These are phyloP conservation scores for Grus americana DNA, from an alignment of 2,113 vertebrate species.

Conservation along the genomic window DNA sequence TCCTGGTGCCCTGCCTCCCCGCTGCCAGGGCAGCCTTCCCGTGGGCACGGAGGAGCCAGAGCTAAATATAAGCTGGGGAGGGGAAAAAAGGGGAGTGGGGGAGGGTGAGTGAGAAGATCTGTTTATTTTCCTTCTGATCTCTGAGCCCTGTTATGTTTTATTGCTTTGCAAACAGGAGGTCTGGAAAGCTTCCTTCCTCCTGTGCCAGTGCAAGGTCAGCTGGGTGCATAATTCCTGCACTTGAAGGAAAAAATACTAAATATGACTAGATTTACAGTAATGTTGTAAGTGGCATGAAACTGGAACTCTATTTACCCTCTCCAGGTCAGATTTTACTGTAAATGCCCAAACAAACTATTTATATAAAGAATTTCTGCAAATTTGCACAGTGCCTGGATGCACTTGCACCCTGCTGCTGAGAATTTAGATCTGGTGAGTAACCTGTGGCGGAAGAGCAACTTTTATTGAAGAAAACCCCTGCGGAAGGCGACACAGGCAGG, in stretches of 20 bases:
- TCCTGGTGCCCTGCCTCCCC: background rate
- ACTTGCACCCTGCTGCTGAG: background rate
- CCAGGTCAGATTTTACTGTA: background rate
- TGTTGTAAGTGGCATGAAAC: background rate
- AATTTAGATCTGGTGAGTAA: background rate
- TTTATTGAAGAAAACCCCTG: background rate
- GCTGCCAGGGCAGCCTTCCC: background rate
- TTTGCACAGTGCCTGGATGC: background rate
- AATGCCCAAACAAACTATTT: background rate
- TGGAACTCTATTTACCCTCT: background rate
- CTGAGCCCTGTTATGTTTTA: constrained; percentile 43
- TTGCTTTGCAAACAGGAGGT: constrained; percentile 49
- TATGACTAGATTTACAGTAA: background rate
- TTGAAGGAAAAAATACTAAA: background rate
- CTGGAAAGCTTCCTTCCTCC: constrained; percentile 44
- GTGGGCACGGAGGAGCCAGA: background rate
- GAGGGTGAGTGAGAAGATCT: background rate
- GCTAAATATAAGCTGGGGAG: background rate
- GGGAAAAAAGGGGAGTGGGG: background rate
- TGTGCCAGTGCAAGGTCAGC: background rate
- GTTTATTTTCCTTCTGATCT: constrained; percentile 56
- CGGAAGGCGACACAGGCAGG: background rate
- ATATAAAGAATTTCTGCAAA: background rate
- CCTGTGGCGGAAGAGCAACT: background rate
- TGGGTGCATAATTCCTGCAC: background rate